phyloP scores from a whole-genome alignment of 2,113 vertebrate species.

The Aphelocoma coerulescens region DNA sequence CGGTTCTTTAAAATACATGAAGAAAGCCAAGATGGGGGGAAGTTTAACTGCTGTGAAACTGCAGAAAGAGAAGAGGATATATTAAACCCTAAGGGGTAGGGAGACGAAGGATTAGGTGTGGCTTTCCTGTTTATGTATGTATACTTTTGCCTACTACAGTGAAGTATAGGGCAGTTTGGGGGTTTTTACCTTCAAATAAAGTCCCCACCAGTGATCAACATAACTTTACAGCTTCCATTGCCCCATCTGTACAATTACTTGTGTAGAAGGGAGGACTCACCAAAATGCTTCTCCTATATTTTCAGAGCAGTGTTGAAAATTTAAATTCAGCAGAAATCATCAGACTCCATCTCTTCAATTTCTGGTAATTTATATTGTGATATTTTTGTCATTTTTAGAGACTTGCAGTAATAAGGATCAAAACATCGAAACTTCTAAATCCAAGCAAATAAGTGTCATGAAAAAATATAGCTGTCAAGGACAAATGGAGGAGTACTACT shows the following conservation, averaged over 20 bases:
- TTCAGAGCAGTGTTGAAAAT: background rate
- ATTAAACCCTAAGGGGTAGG: fast-evolving
- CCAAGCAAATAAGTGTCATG: background rate
- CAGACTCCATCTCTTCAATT: background rate
- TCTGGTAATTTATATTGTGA: background rate
- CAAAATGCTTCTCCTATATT: background rate
- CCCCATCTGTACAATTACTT: background rate
- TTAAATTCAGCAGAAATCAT: background rate
- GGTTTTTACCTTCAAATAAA: background rate
- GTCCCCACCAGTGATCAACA: background rate
- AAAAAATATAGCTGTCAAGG: background rate
- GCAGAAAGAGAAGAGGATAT: background rate
- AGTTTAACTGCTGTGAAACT: background rate
- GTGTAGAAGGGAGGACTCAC: background rate
- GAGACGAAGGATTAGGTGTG: background rate
- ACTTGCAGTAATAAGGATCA: background rate
- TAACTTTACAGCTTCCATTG: background rate
- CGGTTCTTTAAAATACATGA: background rate
- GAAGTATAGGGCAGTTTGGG: background rate
- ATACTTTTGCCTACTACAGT: background rate
- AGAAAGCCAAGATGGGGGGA: background rate
- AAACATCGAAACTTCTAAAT: background rate
- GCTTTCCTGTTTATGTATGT: background rate
- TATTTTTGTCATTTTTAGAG: background rate
- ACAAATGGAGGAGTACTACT: background rate